Evolutionary conservation across 2,113 vertebrate genomes (phyloP), one percentile per base, ranked within the genome.

Genomic region (Podiceps cristatus): DNA sequence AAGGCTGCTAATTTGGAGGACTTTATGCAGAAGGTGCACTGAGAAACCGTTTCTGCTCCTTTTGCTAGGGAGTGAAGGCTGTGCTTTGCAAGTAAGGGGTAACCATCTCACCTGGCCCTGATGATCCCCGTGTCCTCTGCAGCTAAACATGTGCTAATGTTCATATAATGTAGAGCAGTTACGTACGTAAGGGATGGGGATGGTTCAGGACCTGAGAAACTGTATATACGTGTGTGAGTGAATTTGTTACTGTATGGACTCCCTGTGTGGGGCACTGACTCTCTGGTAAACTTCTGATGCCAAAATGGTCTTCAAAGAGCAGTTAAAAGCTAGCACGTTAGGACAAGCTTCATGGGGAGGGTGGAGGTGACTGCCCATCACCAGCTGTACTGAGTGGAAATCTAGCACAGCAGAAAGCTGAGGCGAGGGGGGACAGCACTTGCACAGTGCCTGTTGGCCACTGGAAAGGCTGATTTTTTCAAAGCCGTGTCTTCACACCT

Each of bases 401-500:
- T 59, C 18, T 4, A 59, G 47, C 17, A 16, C 1, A 2, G 45
- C 35, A 68, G 53, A 59, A 33, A 35, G 35, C n/a, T 76, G 87
- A 6, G 25, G 28, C 66, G 50, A 11, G 72, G 60, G 68, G 64
- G 56, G 47, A 56, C 29, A 35, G 37, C 11, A 9, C 25, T 63
- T 33, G 19, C 50, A 35, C 16, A 0, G 4, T 45, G 68, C 18
- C 44, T 62, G 20, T 16, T 86, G 74, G 33, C 13, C 17, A 25
- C 56, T 37, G 45, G 47, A 58, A 74, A 42, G 11, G 14, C n/a
- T 90, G 33, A 20, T 58, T 91, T 90, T 90, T 91, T 56, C 37
- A 73, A 71, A 88, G 44, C 64, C 82, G 13, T 74, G 18, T 74
- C 90, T 91, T 96, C 60, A 87, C 52, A 89, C 53, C 82, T 92